A percentile compares a stretch with the other conserved stretches of the same genome.
phyloP scores from a whole-genome alignment of 2,113 vertebrate genomes.

The Alces alces region DNA sequence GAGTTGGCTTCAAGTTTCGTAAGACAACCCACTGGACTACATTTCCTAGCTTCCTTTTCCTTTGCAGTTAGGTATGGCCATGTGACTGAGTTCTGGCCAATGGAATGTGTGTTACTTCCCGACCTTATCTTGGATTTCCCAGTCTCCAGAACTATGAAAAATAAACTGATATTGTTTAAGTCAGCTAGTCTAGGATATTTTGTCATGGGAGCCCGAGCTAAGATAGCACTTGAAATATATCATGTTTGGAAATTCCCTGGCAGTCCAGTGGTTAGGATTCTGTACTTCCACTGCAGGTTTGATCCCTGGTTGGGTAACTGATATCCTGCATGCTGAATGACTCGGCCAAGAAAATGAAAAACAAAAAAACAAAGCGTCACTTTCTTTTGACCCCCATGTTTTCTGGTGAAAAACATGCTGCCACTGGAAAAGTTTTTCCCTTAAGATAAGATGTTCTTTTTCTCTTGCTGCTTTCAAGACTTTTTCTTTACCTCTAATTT shows the following conservation, averaged over 20 bases:
- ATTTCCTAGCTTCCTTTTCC: not conserved
- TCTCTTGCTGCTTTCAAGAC: not conserved
- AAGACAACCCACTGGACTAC: not conserved
- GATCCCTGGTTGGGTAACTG: not conserved
- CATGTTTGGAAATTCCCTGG: not conserved
- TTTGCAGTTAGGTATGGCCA: not conserved
- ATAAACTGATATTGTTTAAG: not conserved
- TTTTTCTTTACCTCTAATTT: not conserved
- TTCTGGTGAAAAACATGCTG: not conserved
- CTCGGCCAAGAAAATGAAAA: not conserved
- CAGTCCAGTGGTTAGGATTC: not conserved
- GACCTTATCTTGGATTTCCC: not conserved
- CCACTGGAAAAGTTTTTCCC: not conserved
- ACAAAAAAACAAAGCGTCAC: not conserved
- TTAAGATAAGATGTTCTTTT: not conserved
- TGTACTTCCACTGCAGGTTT: not conserved
- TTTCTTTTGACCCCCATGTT: not conserved
- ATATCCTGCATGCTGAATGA: not conserved
- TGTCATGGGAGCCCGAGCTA: not conserved
- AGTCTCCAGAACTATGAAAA: not conserved
- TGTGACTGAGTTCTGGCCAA: not conserved
- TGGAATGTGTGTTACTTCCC: not conserved
- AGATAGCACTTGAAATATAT: not conserved
- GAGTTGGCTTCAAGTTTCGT: not conserved
- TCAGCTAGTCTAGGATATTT: not conserved